Base-by-base conservation (phyloP, 2,113 vertebrate species). In the Procavia capensis region DNA sequence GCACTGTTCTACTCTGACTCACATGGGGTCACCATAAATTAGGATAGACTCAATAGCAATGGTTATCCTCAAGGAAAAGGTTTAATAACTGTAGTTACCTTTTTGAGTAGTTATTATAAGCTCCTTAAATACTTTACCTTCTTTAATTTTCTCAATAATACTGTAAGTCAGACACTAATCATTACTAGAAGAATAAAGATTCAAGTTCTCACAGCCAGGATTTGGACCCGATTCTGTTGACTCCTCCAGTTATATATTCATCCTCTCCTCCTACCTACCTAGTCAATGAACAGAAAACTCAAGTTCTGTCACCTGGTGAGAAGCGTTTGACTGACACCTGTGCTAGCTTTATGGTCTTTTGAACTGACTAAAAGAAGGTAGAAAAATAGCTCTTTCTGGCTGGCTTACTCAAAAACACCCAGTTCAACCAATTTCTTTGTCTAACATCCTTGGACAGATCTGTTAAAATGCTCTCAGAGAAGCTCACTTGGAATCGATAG, bases 351-450 rank as follows among this genome's bases (percentile, higher is more conserved):
- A 19, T 19, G 29, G 11, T 54, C 43, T 66, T 3, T 39, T 13
- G 17, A 57, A n/a, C 4, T 64, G 45, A 75, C 31, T 45, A 70
- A 31, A 63, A 41, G 5, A 84, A 29, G 14, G 6, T 20, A 39
- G 29, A 16, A 27, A 82, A 43, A 86, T 50, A 43, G 45, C 19
- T 79, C 61, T 47, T 80, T 72, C 41, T 64, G 19, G 11, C 22
- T 90, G 8, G 6, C 91, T 95, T 95, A 64, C 50, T 72, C 13
- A n/a, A 66, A 75, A 90, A 64, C 43, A 9, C 39, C 17, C 88
- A 34, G 43, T 57, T 34, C 34, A 39, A 31, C 43, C 76, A 31
- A 39, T 92, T 92, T 78, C 27, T 91, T 50, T 64, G 66, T 72
- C 31, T 22, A 45, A 6, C 59, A 82, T 86, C 27, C 36, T 74